Conservation (phyloP, 2,888 invertebrate species). For the Hermaeophaga mercurialis region DNA sequence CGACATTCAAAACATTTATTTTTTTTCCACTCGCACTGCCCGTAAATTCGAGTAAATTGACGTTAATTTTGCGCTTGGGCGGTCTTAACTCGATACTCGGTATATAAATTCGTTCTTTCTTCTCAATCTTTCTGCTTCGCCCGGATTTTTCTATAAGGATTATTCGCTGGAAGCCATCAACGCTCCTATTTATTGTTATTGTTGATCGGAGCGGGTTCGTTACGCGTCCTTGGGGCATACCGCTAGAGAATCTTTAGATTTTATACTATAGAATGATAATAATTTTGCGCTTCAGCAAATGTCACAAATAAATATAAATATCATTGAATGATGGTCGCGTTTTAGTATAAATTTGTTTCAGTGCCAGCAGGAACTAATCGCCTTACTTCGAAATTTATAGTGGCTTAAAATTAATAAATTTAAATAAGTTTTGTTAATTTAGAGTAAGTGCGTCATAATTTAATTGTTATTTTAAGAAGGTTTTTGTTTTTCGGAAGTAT, state of each 20-base stretch:
- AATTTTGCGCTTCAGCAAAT: neutral
- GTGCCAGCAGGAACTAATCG: too few relatives aligned
- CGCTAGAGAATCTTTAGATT: too few relatives aligned
- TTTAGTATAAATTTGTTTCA: neutral
- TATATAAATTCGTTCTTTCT: constrained; percentile 12
- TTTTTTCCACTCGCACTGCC: constrained; percentile 16
- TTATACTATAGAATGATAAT: neutral
- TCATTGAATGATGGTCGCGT: too few relatives aligned
- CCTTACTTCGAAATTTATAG: too few relatives aligned
- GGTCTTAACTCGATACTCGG: constrained; percentile 19
- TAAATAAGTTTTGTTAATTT: too few relatives aligned
- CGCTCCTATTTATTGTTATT: constrained; percentile 28
- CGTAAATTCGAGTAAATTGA: constrained; percentile 32
- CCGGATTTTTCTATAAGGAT: constrained; percentile 2
- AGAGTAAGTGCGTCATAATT: too few relatives aligned
- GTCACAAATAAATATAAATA: too few relatives aligned
- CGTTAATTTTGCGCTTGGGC: constrained; percentile 30
- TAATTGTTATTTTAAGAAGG: too few relatives aligned
- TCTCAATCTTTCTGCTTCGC: neutral
- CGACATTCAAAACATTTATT: constrained; percentile 4
- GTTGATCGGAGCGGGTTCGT: constrained; percentile 19
- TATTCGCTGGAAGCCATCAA: constrained; percentile 18
- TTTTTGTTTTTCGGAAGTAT: too few relatives aligned
- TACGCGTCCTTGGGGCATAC: constrained; percentile 25
- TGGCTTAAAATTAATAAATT: too few relatives aligned